phyloP scores from a whole-genome alignment of 2,888 invertebrate genomes.

The Drosophila siamana region DNA sequence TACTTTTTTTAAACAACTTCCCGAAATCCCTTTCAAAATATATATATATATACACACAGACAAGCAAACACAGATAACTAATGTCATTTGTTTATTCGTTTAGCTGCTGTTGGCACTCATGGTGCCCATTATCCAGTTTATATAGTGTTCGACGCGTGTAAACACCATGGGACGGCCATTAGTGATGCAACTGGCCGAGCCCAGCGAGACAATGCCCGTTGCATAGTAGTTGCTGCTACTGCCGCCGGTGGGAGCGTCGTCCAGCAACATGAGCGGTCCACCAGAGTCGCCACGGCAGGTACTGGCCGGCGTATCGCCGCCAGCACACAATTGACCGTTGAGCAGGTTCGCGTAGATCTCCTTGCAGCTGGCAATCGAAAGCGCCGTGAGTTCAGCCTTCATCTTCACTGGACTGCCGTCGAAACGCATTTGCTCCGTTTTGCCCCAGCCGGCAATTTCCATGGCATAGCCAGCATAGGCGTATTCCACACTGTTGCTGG shows the following conservation, averaged over 20 bases:
- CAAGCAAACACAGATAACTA: not conserved
- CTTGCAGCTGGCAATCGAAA: constrained; percentile 53
- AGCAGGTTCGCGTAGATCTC: constrained; percentile 14
- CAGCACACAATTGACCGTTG: constrained; percentile 53
- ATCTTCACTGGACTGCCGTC: constrained; percentile 87
- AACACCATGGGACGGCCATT: constrained; percentile 46
- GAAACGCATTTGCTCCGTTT: constrained; percentile 85
- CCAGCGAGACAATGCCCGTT: constrained; percentile 55
- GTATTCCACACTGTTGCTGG: constrained; percentile 64
- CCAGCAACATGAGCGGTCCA: constrained; percentile 53
- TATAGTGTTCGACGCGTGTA: constrained; percentile 54
- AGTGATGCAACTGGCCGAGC: constrained; percentile 26
- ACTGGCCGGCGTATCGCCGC: constrained; percentile 28
- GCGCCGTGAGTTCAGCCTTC: constrained; percentile 86
- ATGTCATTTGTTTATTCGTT: not conserved
- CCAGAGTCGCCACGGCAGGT: constrained; percentile 61
- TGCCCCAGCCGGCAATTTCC: constrained; percentile 89
- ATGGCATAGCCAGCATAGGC: constrained; percentile 84
- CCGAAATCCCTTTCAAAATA: constrained; percentile 31
- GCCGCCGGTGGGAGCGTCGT: not conserved
- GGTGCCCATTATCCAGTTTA: constrained; percentile 43
- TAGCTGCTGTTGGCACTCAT: constrained; percentile 25
- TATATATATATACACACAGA: constrained; percentile 26
- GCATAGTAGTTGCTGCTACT: constrained; percentile 29
- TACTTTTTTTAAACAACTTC: constrained; percentile 22